phyloP scores from a whole-genome alignment of 2,888 invertebrate genomes.

The Heliconius aoede region DNA sequence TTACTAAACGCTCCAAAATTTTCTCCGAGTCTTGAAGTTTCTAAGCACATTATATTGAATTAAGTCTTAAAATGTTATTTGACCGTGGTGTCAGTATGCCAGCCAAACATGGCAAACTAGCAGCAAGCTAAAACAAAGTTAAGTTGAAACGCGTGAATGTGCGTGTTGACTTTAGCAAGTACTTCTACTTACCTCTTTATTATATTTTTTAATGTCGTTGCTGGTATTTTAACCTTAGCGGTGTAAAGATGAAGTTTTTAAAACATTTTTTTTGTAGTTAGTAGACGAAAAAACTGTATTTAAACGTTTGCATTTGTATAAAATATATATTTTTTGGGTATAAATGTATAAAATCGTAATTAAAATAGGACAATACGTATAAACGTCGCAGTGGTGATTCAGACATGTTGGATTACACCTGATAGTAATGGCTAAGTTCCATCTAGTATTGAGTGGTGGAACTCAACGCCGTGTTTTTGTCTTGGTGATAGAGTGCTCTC shows the following conservation, averaged over 20 bases:
- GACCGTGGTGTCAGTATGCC: neutral
- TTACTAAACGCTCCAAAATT: neutral
- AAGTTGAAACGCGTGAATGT: conserved; percentile 21
- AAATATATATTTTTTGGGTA: no score
- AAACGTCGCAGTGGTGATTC: no score
- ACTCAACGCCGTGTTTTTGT: no score
- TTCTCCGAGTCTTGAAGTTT: neutral
- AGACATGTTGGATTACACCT: no score
- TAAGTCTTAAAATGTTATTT: conserved; percentile 13
- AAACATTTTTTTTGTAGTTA: neutral
- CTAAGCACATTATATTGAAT: neutral
- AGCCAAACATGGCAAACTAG: neutral
- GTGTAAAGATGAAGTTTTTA: neutral
- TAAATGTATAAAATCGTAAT: no score
- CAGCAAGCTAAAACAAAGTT: conserved; percentile 15
- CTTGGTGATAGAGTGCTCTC: no score
- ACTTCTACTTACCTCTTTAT: neutral
- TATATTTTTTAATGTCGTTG: neutral
- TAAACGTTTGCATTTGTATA: no score
- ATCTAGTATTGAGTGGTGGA: no score
- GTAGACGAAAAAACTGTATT: neutral
- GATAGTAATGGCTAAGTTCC: no score
- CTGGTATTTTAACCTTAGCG: neutral
- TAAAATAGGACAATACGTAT: no score
- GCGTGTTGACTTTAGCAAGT: neutral